phyloP scores from a whole-genome alignment of 2,113 vertebrate species.

The Myrmecophaga tridactyla region DNA sequence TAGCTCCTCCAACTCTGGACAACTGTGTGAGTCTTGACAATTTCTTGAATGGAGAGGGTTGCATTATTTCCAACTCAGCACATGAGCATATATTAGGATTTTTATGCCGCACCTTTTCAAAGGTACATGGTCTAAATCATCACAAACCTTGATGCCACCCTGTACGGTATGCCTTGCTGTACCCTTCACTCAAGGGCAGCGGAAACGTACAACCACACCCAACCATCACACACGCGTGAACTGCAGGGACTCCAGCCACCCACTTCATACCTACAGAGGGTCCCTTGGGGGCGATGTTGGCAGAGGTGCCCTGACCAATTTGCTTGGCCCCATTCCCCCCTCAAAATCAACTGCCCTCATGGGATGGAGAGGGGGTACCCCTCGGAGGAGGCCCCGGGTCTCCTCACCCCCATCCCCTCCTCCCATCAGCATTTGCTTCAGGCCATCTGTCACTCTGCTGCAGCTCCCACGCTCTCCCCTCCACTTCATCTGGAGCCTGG shows the following conservation, averaged over 20 bases:
- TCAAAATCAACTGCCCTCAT: background rate
- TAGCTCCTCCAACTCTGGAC: background rate
- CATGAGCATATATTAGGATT: background rate
- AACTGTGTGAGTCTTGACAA: background rate
- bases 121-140: background rate
- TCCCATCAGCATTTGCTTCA: background rate
- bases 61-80: background rate
- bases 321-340: background rate
- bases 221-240: accelerated
- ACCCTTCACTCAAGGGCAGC: background rate
- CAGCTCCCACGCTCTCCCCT: background rate
- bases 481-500: background rate
- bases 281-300: background rate
- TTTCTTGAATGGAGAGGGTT: background rate
- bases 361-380: background rate
- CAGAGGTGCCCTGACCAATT: background rate
- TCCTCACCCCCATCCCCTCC: background rate
- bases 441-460: background rate
- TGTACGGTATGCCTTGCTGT: background rate
- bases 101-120: background rate
- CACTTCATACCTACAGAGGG: accelerated
- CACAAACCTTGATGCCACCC: background rate
- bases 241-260: background rate
- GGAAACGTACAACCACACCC: background rate
- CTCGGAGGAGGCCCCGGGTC: too few species aligned